Evolutionary conservation across 2,888 invertebrate genomes (phyloP), one percentile per base, ranked within the genome.

Genomic region (Pecten maximus): DNA sequence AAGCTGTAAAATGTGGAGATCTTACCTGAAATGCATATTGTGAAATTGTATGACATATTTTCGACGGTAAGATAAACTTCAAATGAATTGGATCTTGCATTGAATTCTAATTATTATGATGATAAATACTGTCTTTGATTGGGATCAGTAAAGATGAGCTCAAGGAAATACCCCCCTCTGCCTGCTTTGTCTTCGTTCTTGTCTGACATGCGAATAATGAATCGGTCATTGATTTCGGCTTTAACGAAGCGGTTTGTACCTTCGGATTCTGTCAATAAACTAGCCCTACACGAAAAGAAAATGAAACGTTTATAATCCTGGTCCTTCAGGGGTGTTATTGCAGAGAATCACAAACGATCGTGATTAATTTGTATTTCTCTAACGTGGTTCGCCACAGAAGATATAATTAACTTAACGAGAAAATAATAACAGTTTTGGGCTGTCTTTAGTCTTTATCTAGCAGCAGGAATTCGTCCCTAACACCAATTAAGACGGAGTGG

Each of bases 221-320:
- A 74, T 74, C 28, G 74, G 35, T 35, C 74, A 74, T 74, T 74
- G 74, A 74, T 74, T 74, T 74, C 15, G 74, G 74, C 74, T 74
- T 74, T 74, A 74, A 74, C 74, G 74, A 74, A 74, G 74, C 74
- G 74, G 74, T 74, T 74, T 74, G 74, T 74, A 74, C 74, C 74
- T 74, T 74, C 74, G 6, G 23, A 35, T 23, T 74, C 74, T 74
- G 74, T 74, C 74, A 74, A 74, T 74, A 74, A 74, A 74, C 19
- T 74, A 35, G 74, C 6, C 35, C 74, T 74, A 74, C 74, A 74
- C 28, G 74, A 74, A 74, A 74, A 74, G 74, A 74, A 74, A 74
- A 74, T 74, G 74, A 74, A 74, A 35, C 74, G 74, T 74, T 74
- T 74, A 74, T 74, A 74, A 74, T 74, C 74, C 74, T 10, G 35